These are phyloP conservation scores for Gila orcuttii DNA, from an alignment of 2,113 vertebrate species.

Conservation along the genomic window DNA sequence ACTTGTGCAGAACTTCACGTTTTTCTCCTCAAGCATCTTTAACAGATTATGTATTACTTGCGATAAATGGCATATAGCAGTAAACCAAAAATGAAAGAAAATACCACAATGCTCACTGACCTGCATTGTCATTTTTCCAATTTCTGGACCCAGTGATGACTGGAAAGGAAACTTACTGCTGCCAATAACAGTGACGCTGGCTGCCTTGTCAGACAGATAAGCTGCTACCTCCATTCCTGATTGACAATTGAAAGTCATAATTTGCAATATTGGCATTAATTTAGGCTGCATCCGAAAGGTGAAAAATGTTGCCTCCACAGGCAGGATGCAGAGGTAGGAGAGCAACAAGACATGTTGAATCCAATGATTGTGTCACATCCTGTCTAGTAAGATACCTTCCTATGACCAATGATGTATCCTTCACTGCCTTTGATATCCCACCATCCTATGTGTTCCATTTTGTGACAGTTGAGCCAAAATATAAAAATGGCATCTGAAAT, in stretches of 20 bases:
- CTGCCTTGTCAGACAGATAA: slow-evolving; percentile 81
- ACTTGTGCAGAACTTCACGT: slow-evolving; percentile 84
- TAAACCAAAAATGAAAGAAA: not conserved
- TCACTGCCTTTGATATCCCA: too few species aligned
- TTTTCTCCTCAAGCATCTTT: slow-evolving; percentile 82
- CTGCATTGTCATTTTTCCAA: slow-evolving; percentile 81
- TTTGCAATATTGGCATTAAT: not conserved
- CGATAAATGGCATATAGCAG: not conserved
- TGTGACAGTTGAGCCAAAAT: too few species aligned
- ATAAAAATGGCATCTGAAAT: too few species aligned
- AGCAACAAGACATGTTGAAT: too few species aligned
- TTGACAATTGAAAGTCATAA: not conserved
- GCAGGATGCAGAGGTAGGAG: too few species aligned
- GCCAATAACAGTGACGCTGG: slow-evolving; percentile 77
- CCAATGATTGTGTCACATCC: too few species aligned
- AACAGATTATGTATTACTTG: not conserved
- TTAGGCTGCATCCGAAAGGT: too few species aligned
- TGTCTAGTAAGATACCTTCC: too few species aligned
- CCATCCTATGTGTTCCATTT: too few species aligned
- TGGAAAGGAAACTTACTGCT: slow-evolving; percentile 75
- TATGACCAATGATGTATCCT: too few species aligned
- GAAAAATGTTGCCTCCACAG: too few species aligned
- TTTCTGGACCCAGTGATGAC: slow-evolving; percentile 74
- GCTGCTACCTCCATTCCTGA: slow-evolving; percentile 89
- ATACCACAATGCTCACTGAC: slow-evolving; percentile 63